A percentile compares a stretch with the other conserved stretches of the same genome.
phyloP scores from a whole-genome alignment of 2,888 invertebrate species.

The Cordilura impudica region DNA sequence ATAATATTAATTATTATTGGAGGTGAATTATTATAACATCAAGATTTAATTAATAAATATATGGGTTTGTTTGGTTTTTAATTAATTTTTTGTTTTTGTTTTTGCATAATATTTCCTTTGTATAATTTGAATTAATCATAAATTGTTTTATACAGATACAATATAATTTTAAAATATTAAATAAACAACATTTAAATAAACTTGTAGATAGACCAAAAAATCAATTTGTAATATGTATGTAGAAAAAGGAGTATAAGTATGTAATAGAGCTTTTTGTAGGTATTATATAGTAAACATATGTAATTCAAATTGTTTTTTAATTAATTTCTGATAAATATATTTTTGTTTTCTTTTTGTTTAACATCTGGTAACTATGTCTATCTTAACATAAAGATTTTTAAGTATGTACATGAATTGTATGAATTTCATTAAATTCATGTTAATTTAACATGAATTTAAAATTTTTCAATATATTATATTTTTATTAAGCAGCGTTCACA shows the following conservation, averaged over 20 bases:
- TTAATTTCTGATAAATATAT: constrained; percentile 1
- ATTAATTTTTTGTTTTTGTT: neutral
- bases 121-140: neutral
- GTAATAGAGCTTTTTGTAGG: neutral
- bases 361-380: neutral
- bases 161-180: neutral
- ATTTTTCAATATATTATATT: too few relatives aligned
- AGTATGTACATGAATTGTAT: constrained; percentile 48
- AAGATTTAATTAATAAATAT: constrained; percentile 37
- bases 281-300: neutral
- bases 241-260: neutral
- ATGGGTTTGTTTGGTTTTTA: constrained; percentile 18
- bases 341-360: too few relatives aligned
- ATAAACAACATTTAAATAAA: constrained; percentile 2
- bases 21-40: constrained; percentile 40
- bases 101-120: neutral
- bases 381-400: neutral
- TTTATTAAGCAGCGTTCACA: too few relatives aligned
- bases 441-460: constrained; percentile 56
- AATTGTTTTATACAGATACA: neutral
- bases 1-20: constrained; percentile 30
- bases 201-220: neutral
- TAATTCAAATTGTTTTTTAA: neutral
- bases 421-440: constrained; percentile 29
- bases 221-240: too few relatives aligned